These are phyloP conservation scores for Periophthalmodon schlosseri DNA, from an alignment of 2,113 vertebrate species.

Conservation along the genomic window DNA sequence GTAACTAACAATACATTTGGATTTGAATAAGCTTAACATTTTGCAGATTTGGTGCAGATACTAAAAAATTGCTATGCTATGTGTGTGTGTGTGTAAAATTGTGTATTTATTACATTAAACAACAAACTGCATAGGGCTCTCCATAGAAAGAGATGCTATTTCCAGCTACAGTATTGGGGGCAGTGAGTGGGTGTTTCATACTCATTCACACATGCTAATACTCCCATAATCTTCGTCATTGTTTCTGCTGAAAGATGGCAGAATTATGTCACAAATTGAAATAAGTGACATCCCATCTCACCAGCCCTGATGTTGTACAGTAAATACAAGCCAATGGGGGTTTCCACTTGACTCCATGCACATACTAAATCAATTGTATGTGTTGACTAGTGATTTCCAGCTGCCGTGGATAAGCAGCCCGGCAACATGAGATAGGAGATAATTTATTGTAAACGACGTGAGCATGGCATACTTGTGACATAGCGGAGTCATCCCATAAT, in stretches of 20 bases:
- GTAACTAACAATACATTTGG: too few relatives aligned
- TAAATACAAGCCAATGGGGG: background rate
- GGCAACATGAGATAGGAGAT: conserved; percentile 1
- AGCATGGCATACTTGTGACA: conserved; percentile 1
- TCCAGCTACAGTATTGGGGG: background rate
- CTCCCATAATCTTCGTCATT: background rate
- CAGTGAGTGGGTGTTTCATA: conserved; percentile 3
- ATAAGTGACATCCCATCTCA: background rate
- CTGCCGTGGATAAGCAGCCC: conserved; percentile 3
- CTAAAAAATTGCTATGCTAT: too few relatives aligned
- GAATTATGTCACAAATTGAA: conserved; percentile 19
- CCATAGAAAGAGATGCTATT: conserved; percentile 15
- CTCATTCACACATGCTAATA: conserved; percentile 12
- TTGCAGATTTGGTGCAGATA: too few relatives aligned
- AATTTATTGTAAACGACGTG: conserved; percentile 1
- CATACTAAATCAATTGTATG: too few relatives aligned
- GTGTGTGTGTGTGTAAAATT: background rate
- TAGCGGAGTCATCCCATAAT: background rate
- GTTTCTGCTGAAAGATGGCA: conserved; percentile 3
- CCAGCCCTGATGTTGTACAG: background rate
- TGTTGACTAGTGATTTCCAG: conserved; percentile 10
- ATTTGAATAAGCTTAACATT: too few relatives aligned
- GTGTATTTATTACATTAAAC: conserved; percentile 25
- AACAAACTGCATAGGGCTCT: background rate
- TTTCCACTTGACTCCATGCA: background rate